Base-by-base conservation (phyloP, 2,888 invertebrate species). In the Amphimallon solstitiale region DNA sequence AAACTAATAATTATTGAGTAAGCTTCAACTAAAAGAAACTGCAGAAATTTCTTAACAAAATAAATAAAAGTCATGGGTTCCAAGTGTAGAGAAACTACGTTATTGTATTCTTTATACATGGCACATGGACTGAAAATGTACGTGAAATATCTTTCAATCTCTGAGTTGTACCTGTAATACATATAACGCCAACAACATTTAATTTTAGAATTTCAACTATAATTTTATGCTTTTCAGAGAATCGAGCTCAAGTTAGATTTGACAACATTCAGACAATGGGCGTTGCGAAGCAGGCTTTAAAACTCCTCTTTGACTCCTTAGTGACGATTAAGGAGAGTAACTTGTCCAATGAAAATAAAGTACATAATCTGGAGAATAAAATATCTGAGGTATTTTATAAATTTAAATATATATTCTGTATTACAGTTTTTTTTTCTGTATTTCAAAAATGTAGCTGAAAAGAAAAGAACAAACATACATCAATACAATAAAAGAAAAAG, bases 261-360 rank as follows among this genome's bases (percentile, higher is more conserved):
- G 92, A 93, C 68, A 87, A 86, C 65, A 85, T 95, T 1, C 91
- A 90, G 70, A 88, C 90, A 0, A 89, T 94, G 88, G 83, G 85
- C 0, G 95, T 95, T 77, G 92, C 92, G 0, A 93, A 93, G 77
- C 86, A 85, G 21, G 91, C 91, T 0, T 78, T 93, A 1, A 90
- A 89, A 75, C 86, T 85, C 67, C 78, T 92, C 0, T 89, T 91
- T 71, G 87, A 89, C 21, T 76, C 86, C 2, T 81, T 85, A 0
- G 84, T 86, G 0, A 87, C 88, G 7, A 84, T 86, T 34, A 79
- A 86, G 0, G 85, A 85, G 73, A 86, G 82, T 66, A 76, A 77
- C 51, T 75, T 78, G 12, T 56, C 68, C 0, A 71, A 73, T n/a
- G 75, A 75, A 21, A 72, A 69, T 5, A 75, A 79, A 65, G 70